Base-by-base conservation (phyloP, 2,797 vertebrate species). In the Rhodeus uyekii region DNA sequence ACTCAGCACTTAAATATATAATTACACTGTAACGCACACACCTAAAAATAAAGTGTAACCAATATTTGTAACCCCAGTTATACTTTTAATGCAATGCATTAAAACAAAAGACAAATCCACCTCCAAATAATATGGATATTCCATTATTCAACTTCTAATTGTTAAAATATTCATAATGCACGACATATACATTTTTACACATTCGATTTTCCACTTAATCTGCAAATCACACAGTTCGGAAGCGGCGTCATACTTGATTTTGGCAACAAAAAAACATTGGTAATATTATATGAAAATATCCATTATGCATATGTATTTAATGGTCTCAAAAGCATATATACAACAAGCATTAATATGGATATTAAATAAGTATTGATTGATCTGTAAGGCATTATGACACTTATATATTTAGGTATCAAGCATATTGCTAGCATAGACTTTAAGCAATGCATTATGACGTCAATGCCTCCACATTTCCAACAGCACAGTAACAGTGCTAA, bases 361-460 rank as follows among this genome's bases (percentile, higher is more conserved):
- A 36, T 36, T 5, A 55, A 29, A 55, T 39, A 14, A 22, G 19
- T 2, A 48, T 44, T 24, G 1, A 18, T 22, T 29, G 3, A 38
- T 4, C 29, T 16, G 8, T 24, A 8, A 36, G 8, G 29, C 42
- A 5, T 46, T 65, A 6, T 2, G 2, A n/a, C 16, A 34, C 3
- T 29, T 55, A 55, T 19, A 22, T 22, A 58, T 44, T 29, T 2
- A 5, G 36, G 3, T 29, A 14, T 44, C 12, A 32, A 3, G 18
- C 58, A 32, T 8, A 53, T 9, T 22, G 34, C 50, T 69, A 16
- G 12, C 77, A 58, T n/a, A 10, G 2, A 34, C 48, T 24, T 58
- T 24, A 24, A 68, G 63, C 34, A n/a, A 5, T 36, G 77, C n/a
- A 39, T 10, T 24, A 64, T 81, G 69, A 74, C 79, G 60, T 81